Evolutionary conservation across 2,888 invertebrate genomes (phyloP).

Genomic region (Sesamia inferens): DNA sequence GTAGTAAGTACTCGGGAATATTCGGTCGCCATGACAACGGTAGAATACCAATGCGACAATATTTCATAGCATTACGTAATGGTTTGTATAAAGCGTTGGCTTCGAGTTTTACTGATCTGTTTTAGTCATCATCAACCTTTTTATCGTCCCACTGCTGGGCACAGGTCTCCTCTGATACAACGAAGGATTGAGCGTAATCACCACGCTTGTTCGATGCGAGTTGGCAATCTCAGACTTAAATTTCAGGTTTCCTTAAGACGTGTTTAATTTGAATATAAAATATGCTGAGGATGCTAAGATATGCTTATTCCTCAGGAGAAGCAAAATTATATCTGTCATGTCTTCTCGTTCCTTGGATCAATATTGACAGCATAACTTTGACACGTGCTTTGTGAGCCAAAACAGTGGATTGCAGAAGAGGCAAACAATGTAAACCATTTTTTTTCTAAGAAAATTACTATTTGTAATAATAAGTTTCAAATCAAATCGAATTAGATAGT

Average conservation of each 20-base stretch:
- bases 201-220: too few species aligned
- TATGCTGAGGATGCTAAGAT: slow-evolving; percentile 11
- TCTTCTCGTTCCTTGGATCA: slow-evolving; percentile 4
- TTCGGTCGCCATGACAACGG: slow-evolving; percentile 69
- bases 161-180: too few species aligned
- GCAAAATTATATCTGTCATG: background rate
- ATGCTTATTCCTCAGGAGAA: background rate
- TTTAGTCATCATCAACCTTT: background rate
- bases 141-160: too few species aligned
- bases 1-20: slow-evolving; percentile 36
- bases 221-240: too few species aligned
- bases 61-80: slow-evolving; percentile 48
- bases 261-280: background rate
- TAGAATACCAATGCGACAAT: slow-evolving; percentile 57
- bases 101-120: slow-evolving; percentile 16
- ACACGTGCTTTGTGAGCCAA: slow-evolving; percentile 3
- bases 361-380: slow-evolving; percentile 11
- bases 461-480: background rate
- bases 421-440: background rate
- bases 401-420: too few species aligned
- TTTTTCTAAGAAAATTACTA: background rate
- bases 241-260: too few species aligned
- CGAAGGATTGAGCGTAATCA: too few species aligned
- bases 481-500: too few species aligned
- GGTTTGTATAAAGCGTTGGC: background rate